Evolutionary conservation across 2,888 invertebrate genomes (phyloP).

Genomic region (Dromius quadrimaculatus): DNA sequence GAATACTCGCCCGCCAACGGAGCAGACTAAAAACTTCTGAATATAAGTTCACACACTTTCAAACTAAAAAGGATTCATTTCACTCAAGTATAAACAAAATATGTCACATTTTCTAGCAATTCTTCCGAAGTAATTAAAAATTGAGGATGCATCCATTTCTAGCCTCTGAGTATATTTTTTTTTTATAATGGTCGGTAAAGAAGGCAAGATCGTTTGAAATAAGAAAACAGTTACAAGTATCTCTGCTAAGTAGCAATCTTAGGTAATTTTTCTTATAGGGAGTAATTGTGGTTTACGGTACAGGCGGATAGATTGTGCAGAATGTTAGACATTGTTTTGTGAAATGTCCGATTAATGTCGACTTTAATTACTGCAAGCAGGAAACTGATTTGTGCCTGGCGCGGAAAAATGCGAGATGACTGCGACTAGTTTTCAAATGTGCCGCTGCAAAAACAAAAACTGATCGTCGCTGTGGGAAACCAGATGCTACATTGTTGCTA

Average conservation of each 20-base stretch:
- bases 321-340: slow-evolving; percentile 51
- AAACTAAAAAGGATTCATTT: too few species aligned
- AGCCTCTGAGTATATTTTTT: too few species aligned
- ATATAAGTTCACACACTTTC: neutral
- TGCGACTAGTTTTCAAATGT: slow-evolving; percentile 41
- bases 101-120: too few species aligned
- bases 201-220: slow-evolving; percentile 32
- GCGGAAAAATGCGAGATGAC: slow-evolving; percentile 18
- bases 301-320: slow-evolving; percentile 13
- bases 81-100: too few species aligned
- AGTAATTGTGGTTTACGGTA: slow-evolving; percentile 51
- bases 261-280: slow-evolving; percentile 11
- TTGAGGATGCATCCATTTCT: too few species aligned
- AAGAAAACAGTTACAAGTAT: slow-evolving; percentile 22
- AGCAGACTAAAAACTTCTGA: slow-evolving; percentile 2
- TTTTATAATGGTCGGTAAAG: too few species aligned
- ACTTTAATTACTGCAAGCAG: slow-evolving; percentile 40
- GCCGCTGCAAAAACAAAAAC: slow-evolving; percentile 35
- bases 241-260: neutral
- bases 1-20: slow-evolving; percentile 39
- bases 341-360: slow-evolving; percentile 45
- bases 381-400: slow-evolving; percentile 48
- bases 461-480: slow-evolving; percentile 36
- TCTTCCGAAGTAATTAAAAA: too few species aligned
- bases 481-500: too few species aligned